Evolutionary conservation across 2,888 invertebrate genomes (phyloP), one percentile per base, ranked within the genome.

Genomic region (Galeopsomyia nigrocyanea): DNA sequence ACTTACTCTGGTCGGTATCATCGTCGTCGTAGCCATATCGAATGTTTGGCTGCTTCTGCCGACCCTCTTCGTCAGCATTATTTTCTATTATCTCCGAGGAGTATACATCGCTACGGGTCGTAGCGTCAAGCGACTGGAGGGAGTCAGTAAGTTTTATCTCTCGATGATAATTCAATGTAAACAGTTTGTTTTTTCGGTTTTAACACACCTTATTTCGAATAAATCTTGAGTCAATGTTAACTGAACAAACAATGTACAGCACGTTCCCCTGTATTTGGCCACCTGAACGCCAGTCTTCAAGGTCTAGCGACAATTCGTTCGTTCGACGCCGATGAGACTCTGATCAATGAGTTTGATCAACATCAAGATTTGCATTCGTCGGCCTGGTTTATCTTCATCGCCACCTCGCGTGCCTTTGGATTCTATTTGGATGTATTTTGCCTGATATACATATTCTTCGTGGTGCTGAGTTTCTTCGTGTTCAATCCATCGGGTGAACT

Each of bases 241-340:
- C 5, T 5, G 22, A 21, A 6, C 3, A 14, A 46, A 64, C 14
- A 63, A 60, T 74, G 83, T 86, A 57, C 88, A 95, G 95, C 96
- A 76, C 92, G 97, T 73, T 97, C 97, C 80, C 98, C 98, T 0
- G 95, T 99, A n/a, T 98, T 97, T 88, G 94, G 95, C 2, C 97
- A 98, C 83, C 88, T 98, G 80, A 95, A 93, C 82, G 94, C 97
- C 31, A 92, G 96, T 0, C 88, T 99, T 6, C 94, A 95, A 84
- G 98, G 98, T 0, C 88, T 99, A 75, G 92, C 95, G 0, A 97
- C 97, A 0, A 97, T 99, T 61, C 90, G 98, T 68, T 95, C 97
- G 0, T 97, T 95, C 83, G 91, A 91, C 9, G 95, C 95, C 0
- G 93, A 96, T 83, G 89, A 91, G 67, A 91, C 93, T 22, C 91